phyloP scores from a whole-genome alignment of 2,888 invertebrate genomes.

The Empis stercorea region DNA sequence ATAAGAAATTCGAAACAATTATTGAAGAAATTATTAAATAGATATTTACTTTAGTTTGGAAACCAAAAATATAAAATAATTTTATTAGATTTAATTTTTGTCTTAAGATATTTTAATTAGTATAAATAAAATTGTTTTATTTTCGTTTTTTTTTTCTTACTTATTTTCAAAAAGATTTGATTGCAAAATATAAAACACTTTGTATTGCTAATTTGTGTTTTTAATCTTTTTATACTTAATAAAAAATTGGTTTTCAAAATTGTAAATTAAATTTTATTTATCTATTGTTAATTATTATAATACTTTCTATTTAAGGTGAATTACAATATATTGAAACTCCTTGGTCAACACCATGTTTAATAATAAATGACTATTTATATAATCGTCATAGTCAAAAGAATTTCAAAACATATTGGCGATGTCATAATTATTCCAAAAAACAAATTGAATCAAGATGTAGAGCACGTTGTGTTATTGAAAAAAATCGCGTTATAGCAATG shows the following conservation, averaged over 20 bases:
- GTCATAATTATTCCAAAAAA: conserved; percentile 36
- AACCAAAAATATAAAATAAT: no score
- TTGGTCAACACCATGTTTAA: conserved; percentile 35
- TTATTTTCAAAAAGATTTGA: no score
- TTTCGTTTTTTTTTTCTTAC: no score
- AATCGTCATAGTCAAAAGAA: conserved; percentile 36
- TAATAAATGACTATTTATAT: conserved; percentile 32
- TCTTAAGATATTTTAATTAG: no score
- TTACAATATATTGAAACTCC: conserved; percentile 35
- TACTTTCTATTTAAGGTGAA: conserved; percentile 6
- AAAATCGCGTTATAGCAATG: conserved; percentile 29
- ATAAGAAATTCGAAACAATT: conserved; percentile 4
- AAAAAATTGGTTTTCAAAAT: no score
- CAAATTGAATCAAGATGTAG: conserved; percentile 31
- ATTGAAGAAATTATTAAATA: background rate
- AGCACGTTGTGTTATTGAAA: conserved; percentile 34
- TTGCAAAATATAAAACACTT: no score
- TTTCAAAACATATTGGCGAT: conserved; percentile 36
- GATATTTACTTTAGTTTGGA: background rate
- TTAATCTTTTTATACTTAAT: no score
- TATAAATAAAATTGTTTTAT: no score
- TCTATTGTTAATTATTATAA: no score
- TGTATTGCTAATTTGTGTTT: no score
- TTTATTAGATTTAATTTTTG: no score
- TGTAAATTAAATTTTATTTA: no score